Evolutionary conservation across 2,888 invertebrate genomes (phyloP), one percentile per base, ranked within the genome.

Genomic region (Nomada ruficornis): DNA sequence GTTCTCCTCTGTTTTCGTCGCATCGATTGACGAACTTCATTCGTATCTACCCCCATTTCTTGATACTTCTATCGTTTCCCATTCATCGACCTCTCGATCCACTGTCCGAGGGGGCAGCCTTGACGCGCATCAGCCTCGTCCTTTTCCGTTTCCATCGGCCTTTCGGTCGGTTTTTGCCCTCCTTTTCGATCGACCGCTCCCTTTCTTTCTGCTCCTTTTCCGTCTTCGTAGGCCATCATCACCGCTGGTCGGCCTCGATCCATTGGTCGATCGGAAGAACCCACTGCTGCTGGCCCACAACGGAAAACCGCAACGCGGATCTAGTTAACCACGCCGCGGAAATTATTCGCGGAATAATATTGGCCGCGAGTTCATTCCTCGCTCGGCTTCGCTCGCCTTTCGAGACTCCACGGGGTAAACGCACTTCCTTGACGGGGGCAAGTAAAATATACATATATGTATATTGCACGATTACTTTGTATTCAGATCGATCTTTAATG

Each of bases 291-390:
- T 36, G 63, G 80, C 70, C 62, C 83, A 76, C 80, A 67, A 71
- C 87, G 85, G 86, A 84, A 89, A 90, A 89, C 89, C 89, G 83
- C 89, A 89, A 84, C 86, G 85, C 84, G 77, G 83, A 88, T 86
- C 89, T 89, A 89, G 89, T 89, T 89, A 86, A 89, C 86, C 83
- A 79, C 86, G 78, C 84, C 80, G 81, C 77, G 87, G 84, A 88
- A 87, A 87, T 87, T 86, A 87, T 88, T 87, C 88, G 87, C 80
- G 80, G 87, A 87, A 86, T 87, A 87, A 88, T 79, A 77, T 80
- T 62, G 73, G 23, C 54, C 63, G 63, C 62, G 74, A 69, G 64
- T 47, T 73, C 67, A 42, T 47, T 67, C 64, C 47, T 47, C 47
- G 47, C 47, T 47, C 47, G 47, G 47, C 47, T 47, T 47, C 47